phyloP scores from a whole-genome alignment of 2,888 invertebrate species.

The Blastobasis lacticolella region DNA sequence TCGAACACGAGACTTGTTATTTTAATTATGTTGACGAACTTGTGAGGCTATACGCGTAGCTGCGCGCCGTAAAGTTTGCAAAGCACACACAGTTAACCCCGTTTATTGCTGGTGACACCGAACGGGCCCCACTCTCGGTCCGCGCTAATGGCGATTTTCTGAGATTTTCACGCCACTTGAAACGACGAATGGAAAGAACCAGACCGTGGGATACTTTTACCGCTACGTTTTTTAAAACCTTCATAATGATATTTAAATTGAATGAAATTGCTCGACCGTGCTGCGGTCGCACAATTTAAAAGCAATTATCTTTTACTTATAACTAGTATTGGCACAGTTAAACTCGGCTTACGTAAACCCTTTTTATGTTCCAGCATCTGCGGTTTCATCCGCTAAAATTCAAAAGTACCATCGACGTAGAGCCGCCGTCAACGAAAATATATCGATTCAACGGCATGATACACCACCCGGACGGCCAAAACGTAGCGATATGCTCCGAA shows the following conservation, averaged over 20 bases:
- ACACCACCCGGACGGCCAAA: constrained; percentile 83
- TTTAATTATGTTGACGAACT: no score
- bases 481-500: constrained; percentile 89
- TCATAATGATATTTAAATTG: no score
- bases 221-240: background rate
- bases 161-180: constrained; percentile 20
- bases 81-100: constrained; percentile 23
- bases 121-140: constrained; percentile 21
- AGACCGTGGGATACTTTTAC: constrained; percentile 38
- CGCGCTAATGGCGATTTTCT: constrained; percentile 20
- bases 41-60: no score
- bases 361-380: constrained; percentile 71
- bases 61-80: constrained; percentile 13
- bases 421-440: constrained; percentile 95
- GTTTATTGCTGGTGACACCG: constrained; percentile 18
- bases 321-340: no score
- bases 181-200: constrained; percentile 17
- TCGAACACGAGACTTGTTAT: no score
- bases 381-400: constrained; percentile 87
- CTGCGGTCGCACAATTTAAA: no score
- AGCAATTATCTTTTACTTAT: no score
- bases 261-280: no score
- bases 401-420: constrained; percentile 90
- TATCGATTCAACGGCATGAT: constrained; percentile 95
- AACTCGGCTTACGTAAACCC: background rate